phyloP scores from a whole-genome alignment of 2,888 invertebrate genomes.

The Mesorhabditis sp. region DNA sequence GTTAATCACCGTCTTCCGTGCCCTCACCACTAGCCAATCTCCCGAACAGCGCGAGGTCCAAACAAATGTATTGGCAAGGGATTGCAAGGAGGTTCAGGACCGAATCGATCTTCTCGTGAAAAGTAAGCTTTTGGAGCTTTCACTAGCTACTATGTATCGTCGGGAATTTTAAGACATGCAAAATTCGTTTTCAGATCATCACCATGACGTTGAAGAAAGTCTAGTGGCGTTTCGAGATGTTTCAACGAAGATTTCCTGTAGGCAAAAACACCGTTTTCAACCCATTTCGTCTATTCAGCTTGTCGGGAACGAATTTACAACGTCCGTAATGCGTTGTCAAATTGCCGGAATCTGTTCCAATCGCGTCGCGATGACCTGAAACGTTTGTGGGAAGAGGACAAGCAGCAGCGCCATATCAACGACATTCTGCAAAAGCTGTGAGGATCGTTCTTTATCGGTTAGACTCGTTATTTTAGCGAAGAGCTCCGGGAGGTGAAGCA shows the following conservation, averaged over 20 bases:
- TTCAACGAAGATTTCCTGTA: background rate
- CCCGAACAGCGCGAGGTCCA: background rate
- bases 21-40: constrained; percentile 1
- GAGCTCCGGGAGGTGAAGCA: constrained; percentile 3
- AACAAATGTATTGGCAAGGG: background rate
- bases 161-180: no score
- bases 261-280: background rate
- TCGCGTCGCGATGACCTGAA: constrained; percentile 3
- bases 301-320: constrained; percentile 2
- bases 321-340: background rate
- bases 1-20: background rate
- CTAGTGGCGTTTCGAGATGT: constrained; percentile 2
- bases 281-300: background rate
- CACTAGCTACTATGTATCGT: no score
- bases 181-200: background rate
- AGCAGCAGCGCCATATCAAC: background rate
- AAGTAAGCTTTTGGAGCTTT: background rate
- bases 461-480: background rate
- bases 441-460: background rate
- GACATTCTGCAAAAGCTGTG: background rate
- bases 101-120: background rate
- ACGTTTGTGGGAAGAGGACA: constrained; percentile 2
- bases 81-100: background rate
- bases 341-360: constrained; percentile 1
- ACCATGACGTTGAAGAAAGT: background rate